Evolutionary conservation across 2,113 vertebrate genomes (phyloP).

Genomic region (Chaetorhynchus papuensis): DNA sequence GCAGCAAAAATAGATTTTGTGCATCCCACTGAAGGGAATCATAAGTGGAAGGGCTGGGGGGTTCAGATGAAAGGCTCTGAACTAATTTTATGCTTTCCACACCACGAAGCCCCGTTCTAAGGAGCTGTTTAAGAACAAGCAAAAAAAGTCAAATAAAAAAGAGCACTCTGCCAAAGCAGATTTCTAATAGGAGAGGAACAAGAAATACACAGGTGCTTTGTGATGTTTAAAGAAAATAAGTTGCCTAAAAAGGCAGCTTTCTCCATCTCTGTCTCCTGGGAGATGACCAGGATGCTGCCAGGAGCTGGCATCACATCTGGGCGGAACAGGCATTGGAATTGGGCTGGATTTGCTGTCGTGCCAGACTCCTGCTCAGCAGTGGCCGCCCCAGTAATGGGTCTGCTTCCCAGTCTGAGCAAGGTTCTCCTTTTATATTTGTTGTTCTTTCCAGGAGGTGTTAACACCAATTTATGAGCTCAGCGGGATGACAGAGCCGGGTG

Average conservation of each 20-base stretch:
- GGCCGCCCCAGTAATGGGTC: not conserved
- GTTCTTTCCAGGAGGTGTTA: not conserved
- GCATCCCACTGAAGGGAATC: slow-evolving; percentile 8
- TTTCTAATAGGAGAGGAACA: not conserved
- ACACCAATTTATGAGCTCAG: slow-evolving; percentile 27
- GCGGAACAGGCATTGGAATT: not conserved
- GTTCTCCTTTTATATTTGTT: not conserved
- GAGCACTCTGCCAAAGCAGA: not conserved
- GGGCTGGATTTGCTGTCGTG: not conserved
- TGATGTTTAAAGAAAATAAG: not conserved
- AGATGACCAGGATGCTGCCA: not conserved
- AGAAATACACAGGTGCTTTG: not conserved
- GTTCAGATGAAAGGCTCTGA: not conserved
- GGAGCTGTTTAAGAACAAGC: not conserved
- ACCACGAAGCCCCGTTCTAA: not conserved
- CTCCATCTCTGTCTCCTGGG: not conserved
- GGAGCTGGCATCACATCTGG: not conserved
- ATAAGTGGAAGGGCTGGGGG: not conserved
- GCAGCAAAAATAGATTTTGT: not conserved
- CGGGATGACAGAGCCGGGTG: not conserved
- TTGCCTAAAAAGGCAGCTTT: not conserved
- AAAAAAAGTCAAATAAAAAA: too few relatives aligned
- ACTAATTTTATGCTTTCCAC: slow-evolving; percentile 6
- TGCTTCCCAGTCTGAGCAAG: not conserved
- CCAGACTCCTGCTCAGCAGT: not conserved